These are phyloP conservation scores for Pholis gunnellus DNA, from an alignment of 2,113 vertebrate genomes.

Conservation along the genomic window DNA sequence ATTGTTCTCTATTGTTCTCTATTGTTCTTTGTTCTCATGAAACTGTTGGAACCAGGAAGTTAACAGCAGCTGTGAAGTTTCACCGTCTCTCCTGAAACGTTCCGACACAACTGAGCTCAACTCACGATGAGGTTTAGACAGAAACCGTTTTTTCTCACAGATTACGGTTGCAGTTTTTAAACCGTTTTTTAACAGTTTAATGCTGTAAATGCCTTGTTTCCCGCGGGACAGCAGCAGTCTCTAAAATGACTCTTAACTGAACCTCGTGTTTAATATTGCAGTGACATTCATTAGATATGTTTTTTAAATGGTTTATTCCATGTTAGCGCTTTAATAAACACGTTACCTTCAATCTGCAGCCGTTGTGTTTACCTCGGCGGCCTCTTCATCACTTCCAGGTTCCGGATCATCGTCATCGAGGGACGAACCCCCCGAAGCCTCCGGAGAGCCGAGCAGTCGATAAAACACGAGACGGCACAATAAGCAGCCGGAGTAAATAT, in stretches of 20 bases:
- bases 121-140: no score
- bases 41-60: no score
- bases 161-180: no score
- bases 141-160: no score
- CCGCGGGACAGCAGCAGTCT: no score
- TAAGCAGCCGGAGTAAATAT: conserved; percentile 38
- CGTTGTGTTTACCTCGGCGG: not conserved
- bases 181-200: no score
- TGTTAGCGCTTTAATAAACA: not conserved
- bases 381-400: not conserved
- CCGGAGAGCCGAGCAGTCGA: conserved; percentile 18
- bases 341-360: not conserved
- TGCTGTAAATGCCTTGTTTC: no score
- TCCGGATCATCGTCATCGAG: conserved; percentile 9
- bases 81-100: no score
- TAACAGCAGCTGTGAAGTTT: no score
- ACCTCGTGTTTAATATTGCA: not conserved
- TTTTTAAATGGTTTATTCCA: not conserved
- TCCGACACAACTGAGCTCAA: no score
- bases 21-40: no score
- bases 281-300: not conserved
- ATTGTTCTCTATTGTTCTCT: no score
- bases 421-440: not conserved
- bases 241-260: not conserved
- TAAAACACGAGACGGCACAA: conserved; percentile 44